phyloP scores from a whole-genome alignment of 2,113 vertebrate genomes.

The Erythrocercus mccallii region DNA sequence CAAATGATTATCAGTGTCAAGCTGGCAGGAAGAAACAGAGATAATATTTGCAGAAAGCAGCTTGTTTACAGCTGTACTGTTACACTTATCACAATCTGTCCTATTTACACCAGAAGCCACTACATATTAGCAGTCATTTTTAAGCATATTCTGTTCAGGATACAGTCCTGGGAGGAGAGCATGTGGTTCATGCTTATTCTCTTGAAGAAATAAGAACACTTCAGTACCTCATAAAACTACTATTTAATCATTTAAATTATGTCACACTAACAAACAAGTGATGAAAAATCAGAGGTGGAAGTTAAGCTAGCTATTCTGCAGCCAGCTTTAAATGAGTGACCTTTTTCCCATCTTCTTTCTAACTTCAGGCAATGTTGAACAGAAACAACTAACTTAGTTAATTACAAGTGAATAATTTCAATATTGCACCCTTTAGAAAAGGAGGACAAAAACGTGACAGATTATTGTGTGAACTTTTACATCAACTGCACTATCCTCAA shows the following conservation, averaged over 20 bases:
- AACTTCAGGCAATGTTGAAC: not conserved
- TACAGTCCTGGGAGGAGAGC: not conserved
- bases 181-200: not conserved
- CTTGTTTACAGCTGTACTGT: not conserved
- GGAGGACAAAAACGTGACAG: not conserved
- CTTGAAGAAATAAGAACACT: not conserved
- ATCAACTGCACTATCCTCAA: not conserved
- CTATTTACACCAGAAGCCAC: not conserved
- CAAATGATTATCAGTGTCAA: not conserved
- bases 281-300: not conserved
- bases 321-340: not conserved
- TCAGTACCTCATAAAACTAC: not conserved
- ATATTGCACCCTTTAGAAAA: not conserved
- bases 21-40: not conserved
- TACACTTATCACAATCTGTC: conserved; percentile 36
- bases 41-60: conserved; percentile 15
- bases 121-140: not conserved
- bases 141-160: not conserved
- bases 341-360: not conserved
- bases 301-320: not conserved
- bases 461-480: not conserved
- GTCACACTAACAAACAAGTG: not conserved
- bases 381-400: not conserved
- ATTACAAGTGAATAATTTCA: not conserved
- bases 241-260: not conserved